A percentile compares a stretch with the other conserved stretches of the same genome.
phyloP scores from a whole-genome alignment of 2,888 invertebrate genomes.

The Coenonympha glycerion region DNA sequence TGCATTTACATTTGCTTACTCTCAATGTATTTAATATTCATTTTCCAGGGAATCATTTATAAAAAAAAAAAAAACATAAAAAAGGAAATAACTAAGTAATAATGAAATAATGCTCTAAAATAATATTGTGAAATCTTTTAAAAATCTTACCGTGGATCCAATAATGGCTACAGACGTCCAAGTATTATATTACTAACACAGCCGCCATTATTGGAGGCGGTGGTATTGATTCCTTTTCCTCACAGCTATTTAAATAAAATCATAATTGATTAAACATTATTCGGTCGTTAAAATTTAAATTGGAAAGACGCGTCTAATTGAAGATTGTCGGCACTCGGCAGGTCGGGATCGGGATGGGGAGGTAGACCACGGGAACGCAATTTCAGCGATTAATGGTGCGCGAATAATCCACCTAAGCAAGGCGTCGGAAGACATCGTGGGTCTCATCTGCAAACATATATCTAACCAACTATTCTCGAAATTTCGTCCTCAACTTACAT shows the following conservation, averaged over 20 bases:
- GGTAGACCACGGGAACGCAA: constrained; percentile 57
- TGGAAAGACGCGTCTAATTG: constrained; percentile 67
- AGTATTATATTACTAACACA: no score
- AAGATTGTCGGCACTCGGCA: constrained; percentile 52
- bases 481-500: constrained; percentile 28
- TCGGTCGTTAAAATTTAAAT: constrained; percentile 44
- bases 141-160: neutral
- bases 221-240: constrained; percentile 1
- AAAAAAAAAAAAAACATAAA: no score
- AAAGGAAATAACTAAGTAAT: neutral
- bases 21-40: no score
- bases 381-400: constrained; percentile 71
- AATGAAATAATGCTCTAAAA: neutral
- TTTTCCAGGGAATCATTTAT: no score
- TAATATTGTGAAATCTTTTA: neutral
- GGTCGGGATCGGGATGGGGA: constrained; percentile 4
- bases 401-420: constrained; percentile 68
- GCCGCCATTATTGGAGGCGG: neutral
- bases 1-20: no score
- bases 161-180: no score
- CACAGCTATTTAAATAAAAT: constrained; percentile 11
- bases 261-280: constrained; percentile 19
- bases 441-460: constrained; percentile 48
- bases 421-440: constrained; percentile 52
- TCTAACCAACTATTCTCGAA: constrained; percentile 52